Evolutionary conservation across 2,113 vertebrate species (phyloP), one percentile per base, ranked within the genome.

Genomic region (Silurus meridionalis): DNA sequence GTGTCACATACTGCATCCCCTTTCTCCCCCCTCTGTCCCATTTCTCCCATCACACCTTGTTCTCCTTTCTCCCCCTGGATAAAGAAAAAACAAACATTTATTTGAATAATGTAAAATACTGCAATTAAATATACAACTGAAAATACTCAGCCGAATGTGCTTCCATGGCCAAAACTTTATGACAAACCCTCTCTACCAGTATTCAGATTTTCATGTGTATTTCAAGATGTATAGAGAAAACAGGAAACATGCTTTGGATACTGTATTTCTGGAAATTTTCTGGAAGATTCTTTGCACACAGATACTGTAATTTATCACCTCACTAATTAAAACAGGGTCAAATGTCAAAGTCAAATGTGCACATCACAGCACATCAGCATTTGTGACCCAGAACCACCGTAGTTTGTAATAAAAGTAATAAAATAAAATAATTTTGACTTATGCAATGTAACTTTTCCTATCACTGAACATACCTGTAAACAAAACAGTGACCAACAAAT

Each of bases 1-100:
- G 91, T 82, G 91, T 92, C 92, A 94, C 94, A 90, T 95, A 98
- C 97, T 66, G 90, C 0, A 37, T 97, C 96, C 91, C 96, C 97
- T 87, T 91, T 94, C 57, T 95, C 94, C 89, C 96, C 95, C 93
- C 95, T 95, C 78, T 89, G 63, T 87, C 94, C 96, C 88, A 92
- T 84, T 17, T 87, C 92, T 86, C 92, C 93, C 15, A 94, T 92
- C 90, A 95, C 86, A 90, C 92, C 96, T 19, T 94, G 85, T 19
- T 96, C 94, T 80, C 93, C 94, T 71, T 92, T 91, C 87, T 95
- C 94, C 77, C 93, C 95, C 97, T 98, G 92, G 25, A 78, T 50
- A 86, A 89, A 88, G 86, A 90, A 80, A 88, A 92, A 74, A 84
- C 21, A 55, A 9, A 53, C 63, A 50, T 19, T 48, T 8, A 74